Conservation (phyloP, 2,888 invertebrate species). For the Eristalinus sepulchralis region DNA sequence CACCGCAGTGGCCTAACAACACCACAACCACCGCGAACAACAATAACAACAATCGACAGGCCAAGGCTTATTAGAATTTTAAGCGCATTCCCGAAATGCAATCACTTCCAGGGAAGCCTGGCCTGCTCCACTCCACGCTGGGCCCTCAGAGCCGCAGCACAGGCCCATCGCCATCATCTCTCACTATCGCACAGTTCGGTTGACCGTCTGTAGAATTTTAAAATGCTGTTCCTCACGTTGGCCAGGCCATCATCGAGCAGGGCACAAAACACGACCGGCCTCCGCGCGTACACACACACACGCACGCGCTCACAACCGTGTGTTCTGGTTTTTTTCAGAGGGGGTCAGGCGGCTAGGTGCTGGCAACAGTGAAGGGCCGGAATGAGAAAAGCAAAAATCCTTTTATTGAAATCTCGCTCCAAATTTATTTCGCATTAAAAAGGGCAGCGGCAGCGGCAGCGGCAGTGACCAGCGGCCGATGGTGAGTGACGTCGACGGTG, state of each 20-base stretch:
- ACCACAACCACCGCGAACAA: conserved; percentile 33
- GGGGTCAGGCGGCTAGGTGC: neutral
- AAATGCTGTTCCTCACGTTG: conserved; percentile 54
- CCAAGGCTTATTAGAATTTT: conserved; percentile 68
- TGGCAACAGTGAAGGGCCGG: neutral
- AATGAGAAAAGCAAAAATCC: conserved; percentile 24
- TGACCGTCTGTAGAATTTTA: conserved; percentile 59
- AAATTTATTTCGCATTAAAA: conserved; percentile 69
- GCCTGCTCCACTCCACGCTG: neutral
- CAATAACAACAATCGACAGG: conserved; percentile 13
- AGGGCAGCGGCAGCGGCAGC: conserved; percentile 16
- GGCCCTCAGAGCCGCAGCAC: conserved; percentile 10
- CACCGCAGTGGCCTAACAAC: conserved; percentile 48
- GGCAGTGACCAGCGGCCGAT: neutral
- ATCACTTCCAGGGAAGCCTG: conserved; percentile 66
- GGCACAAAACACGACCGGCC: conserved; percentile 12
- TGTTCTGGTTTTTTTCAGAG: neutral
- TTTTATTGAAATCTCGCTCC: conserved; percentile 71
- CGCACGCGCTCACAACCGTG: neutral
- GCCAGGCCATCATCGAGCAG: conserved; percentile 26
- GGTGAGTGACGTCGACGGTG: conserved; percentile 21
- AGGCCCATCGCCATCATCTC: conserved; percentile 44
- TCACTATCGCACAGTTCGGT: conserved; percentile 25
- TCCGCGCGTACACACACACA: conserved; percentile 13
- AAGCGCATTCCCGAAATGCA: conserved; percentile 71